Evolutionary conservation across 2,888 invertebrate genomes (phyloP).

Genomic region (Elmis aenea): DNA sequence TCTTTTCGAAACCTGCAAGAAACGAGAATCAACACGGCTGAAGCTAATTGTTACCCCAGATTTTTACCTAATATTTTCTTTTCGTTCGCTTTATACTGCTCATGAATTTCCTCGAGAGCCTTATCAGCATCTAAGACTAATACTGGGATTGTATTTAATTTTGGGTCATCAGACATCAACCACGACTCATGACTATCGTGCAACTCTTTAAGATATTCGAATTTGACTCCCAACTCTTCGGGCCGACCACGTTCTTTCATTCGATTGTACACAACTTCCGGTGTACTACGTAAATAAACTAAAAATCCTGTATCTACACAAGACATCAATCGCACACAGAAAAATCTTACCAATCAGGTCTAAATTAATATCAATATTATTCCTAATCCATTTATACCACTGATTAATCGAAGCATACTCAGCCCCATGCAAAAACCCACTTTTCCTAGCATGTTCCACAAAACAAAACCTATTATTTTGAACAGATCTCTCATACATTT

Average conservation of each 20-base stretch:
- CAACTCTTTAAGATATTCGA: constrained; percentile 75
- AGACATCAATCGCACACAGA: too few relatives aligned
- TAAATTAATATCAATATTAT: constrained; percentile 66
- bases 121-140: constrained; percentile 64
- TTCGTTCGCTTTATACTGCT: constrained; percentile 61
- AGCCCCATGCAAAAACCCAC: constrained; percentile 63
- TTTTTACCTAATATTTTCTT: constrained; percentile 47
- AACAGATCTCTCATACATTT: constrained; percentile 85
- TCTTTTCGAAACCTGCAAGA: too few relatives aligned
- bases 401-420: constrained; percentile 79
- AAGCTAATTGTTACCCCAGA: constrained; percentile 5
- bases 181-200: constrained; percentile 73
- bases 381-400: constrained; percentile 79
- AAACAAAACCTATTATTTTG: constrained; percentile 74
- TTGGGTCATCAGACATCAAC: constrained; percentile 50
- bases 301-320: constrained; percentile 34
- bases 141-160: constrained; percentile 46
- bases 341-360: constrained; percentile 76
- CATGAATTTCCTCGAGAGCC: constrained; percentile 59
- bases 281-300: constrained; percentile 65
- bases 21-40: too few relatives aligned
- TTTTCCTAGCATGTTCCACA: constrained; percentile 71
- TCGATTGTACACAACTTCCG: constrained; percentile 63
- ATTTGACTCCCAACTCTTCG: constrained; percentile 75
- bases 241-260: constrained; percentile 70